Evolutionary conservation across 1,140 invertebrate species (phyloP).

Genomic region (Pentalonia nigronervosa): DNA sequence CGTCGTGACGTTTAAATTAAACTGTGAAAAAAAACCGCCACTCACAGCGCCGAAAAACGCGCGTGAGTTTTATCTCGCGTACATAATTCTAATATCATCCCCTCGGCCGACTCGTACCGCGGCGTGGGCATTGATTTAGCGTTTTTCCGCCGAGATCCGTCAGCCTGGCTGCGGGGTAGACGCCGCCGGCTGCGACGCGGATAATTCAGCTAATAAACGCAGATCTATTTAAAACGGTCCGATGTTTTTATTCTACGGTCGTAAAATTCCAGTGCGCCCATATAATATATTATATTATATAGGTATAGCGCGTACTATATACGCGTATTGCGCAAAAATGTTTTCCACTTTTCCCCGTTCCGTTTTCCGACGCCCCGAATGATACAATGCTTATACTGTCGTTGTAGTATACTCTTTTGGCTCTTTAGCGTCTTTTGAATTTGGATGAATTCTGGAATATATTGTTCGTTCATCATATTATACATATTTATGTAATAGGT

Average conservation of each 20-base stretch:
- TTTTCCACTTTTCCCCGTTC: background rate
- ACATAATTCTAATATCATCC: background rate
- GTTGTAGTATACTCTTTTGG: no score
- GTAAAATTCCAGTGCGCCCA: background rate
- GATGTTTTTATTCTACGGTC: background rate
- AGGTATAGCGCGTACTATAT: no score
- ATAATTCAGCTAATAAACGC: constrained; percentile 34
- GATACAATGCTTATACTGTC: no score
- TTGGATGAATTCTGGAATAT: no score
- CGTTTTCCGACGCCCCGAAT: background rate
- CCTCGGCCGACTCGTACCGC: background rate
- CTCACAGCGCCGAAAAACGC: background rate
- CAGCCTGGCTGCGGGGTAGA: background rate
- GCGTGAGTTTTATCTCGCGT: background rate
- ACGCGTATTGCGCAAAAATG: background rate
- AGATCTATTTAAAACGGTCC: background rate
- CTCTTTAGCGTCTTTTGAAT: no score
- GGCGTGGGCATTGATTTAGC: background rate
- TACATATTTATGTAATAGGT: no score
- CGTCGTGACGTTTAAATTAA: constrained; percentile 49
- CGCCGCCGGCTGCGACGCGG: background rate
- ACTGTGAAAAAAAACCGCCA: constrained; percentile 4
- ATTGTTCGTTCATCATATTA: no score
- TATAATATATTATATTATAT: background rate
- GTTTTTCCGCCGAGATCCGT: background rate